These are phyloP conservation scores for Dunckerocampus dactyliophorus DNA, from an alignment of 2,113 vertebrate species.

Conservation along the genomic window DNA sequence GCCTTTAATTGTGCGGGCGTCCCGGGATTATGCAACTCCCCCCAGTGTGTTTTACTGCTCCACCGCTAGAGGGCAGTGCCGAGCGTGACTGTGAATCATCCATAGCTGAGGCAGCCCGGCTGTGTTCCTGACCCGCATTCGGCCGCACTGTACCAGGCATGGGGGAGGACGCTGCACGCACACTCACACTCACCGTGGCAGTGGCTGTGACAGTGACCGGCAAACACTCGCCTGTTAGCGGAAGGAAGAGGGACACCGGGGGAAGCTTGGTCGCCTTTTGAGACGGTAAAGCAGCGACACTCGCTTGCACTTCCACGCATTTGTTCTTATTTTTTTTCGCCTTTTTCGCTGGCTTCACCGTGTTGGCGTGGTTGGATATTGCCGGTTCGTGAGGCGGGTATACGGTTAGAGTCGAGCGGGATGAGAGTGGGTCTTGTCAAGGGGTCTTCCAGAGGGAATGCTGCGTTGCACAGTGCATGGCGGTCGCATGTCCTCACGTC, in stretches of 20 bases:
- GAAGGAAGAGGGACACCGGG: slow-evolving; percentile 22
- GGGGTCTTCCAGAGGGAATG: neutral
- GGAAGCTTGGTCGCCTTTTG: slow-evolving; percentile 5
- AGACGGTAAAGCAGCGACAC: slow-evolving; percentile 3
- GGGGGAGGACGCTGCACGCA: slow-evolving; percentile 48
- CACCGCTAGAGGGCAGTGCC: slow-evolving; percentile 8
- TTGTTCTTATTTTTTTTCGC: neutral
- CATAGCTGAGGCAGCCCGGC: slow-evolving; percentile 13
- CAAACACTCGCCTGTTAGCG: slow-evolving; percentile 24
- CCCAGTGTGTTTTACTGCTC: slow-evolving; percentile 1
- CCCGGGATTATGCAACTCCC: neutral
- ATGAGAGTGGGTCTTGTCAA: slow-evolving; percentile 7
- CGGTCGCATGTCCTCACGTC: slow-evolving; percentile 58
- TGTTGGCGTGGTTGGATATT: slow-evolving; percentile 4
- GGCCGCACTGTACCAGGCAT: slow-evolving; percentile 52
- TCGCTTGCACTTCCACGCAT: slow-evolving; percentile 3
- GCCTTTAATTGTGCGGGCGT: neutral
- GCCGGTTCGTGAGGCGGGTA: slow-evolving; percentile 6
- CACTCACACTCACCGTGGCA: slow-evolving; percentile 28
- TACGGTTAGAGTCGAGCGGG: neutral
- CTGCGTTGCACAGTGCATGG: neutral
- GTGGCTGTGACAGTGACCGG: slow-evolving; percentile 35
- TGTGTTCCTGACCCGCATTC: slow-evolving; percentile 59
- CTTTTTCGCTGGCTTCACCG: neutral
- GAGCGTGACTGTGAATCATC: neutral